phyloP scores from a whole-genome alignment of 2,113 vertebrate genomes.

The Anolis carolinensis region DNA sequence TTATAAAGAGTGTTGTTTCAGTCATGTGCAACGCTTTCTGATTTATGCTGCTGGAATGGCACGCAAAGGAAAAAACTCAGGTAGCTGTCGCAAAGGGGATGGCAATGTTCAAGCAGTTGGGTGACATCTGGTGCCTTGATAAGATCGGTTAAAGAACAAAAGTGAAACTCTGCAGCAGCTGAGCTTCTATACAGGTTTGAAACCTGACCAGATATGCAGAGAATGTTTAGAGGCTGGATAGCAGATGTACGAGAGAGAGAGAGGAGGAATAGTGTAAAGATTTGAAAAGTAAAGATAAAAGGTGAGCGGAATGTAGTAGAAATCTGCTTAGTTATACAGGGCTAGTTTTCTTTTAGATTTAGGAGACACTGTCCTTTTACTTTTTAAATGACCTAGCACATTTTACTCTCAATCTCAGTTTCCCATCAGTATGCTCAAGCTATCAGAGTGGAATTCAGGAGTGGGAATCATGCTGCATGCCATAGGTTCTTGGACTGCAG shows the following conservation, averaged over 20 bases:
- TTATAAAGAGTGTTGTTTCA: background rate
- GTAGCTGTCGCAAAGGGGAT: background rate
- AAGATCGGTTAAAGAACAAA: slow-evolving; percentile 19
- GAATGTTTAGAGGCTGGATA: slow-evolving; percentile 1
- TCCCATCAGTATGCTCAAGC: no score
- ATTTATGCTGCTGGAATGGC: background rate
- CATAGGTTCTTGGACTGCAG: no score
- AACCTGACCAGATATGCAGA: slow-evolving; percentile 19
- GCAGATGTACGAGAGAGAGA: background rate
- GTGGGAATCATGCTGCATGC: no score
- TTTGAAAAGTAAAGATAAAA: background rate
- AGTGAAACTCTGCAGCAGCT: slow-evolving; percentile 14
- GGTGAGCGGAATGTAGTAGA: background rate
- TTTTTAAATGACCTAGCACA: background rate
- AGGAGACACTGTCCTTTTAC: no score
- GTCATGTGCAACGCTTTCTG: background rate
- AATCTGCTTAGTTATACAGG: background rate
- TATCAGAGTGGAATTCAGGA: no score
- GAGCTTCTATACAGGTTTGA: slow-evolving; percentile 14
- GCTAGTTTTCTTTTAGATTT: background rate
- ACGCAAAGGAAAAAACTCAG: background rate
- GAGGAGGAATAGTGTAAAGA: background rate
- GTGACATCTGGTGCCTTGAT: slow-evolving; percentile 34
- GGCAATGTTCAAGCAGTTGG: slow-evolving; percentile 10
- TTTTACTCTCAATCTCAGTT: background rate